phyloP scores from a whole-genome alignment of 2,888 invertebrate genomes.

The Priocnemis perturbator region DNA sequence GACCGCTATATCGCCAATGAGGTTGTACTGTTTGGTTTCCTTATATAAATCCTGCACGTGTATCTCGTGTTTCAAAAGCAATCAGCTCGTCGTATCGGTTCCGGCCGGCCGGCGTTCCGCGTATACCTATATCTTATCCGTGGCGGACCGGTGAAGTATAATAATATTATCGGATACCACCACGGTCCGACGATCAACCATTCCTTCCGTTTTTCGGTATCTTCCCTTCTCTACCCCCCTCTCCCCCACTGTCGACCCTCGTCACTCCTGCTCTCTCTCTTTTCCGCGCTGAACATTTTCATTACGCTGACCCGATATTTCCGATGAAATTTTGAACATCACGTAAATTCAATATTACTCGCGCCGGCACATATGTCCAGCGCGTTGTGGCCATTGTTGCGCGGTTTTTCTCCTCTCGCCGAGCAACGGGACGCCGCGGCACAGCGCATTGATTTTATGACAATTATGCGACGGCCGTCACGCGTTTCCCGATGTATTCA shows the following conservation, averaged over 20 bases:
- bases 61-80: slow-evolving; percentile 1
- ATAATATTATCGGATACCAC: slow-evolving; percentile 6
- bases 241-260: not conserved
- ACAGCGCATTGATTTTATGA: too few relatives aligned
- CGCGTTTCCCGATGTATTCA: too few relatives aligned
- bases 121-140: not conserved
- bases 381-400: too few relatives aligned
- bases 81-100: slow-evolving; percentile 5
- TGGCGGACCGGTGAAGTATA: not conserved
- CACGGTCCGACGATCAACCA: slow-evolving; percentile 1
- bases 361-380: too few relatives aligned
- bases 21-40: slow-evolving; percentile 1
- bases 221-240: not conserved
- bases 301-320: not conserved
- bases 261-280: not conserved
- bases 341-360: too few relatives aligned
- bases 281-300: not conserved
- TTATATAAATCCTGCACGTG: slow-evolving; percentile 6
- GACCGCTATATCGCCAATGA: slow-evolving; percentile 10
- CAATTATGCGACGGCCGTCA: too few relatives aligned
- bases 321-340: too few relatives aligned
- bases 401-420: too few relatives aligned
- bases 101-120: slow-evolving; percentile 3
- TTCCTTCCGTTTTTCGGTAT: slow-evolving; percentile 1
- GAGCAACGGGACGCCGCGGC: too few relatives aligned